Evolutionary conservation across 64 coral and sea anemone species (phyloP), one percentile per base, ranked within the genome.

Genomic region (Platygyra sinensis): DNA sequence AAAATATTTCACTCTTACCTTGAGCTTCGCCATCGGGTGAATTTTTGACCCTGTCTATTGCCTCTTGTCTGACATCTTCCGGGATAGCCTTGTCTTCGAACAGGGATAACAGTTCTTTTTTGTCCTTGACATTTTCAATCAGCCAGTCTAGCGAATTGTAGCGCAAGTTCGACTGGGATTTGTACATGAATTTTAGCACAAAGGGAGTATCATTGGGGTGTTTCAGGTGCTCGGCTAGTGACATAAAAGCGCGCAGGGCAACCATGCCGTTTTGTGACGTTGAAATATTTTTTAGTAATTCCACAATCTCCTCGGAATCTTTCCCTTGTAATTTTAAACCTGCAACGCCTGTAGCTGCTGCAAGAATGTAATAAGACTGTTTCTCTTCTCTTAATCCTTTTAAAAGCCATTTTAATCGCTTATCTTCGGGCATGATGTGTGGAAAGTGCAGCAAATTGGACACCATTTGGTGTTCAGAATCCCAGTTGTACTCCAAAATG

Each of bases 121-220:
- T 95, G 42, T 96, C 92, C 30, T 89, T 79, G 10, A 99, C 90
- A 86, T 99, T 99, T 51, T 94, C 74, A 9, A 99, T 93, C 63
- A 99, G 72, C 97, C 97, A 99, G 61, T 95, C 94, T 52, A 99
- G 72, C 8, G 97, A 95, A 88, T 99, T 95, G 77, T 96, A 99
- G 11, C 94, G 87, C 73, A 99, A 83, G 82, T 90, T 96, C 31
- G 97, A 99, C 72, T 99, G 91, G 19, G 91, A 88, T 75, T 95
- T 96, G 88, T 96, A 78, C 91, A 99, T 93, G 78, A 99, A 99
- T 83, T 93, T 93, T 32, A 99, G 24, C 74, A 99, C 94, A 87
- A 99, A 99, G 39, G 88, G 52, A 13, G 97, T 99, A 72, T 99
- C 97, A 75, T 99, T 76, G 0, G 97, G 97, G 63, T 99, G 97